These are phyloP conservation scores for Hippoglossus hippoglossus DNA, from an alignment of 2,797 vertebrate species.

Conservation along the genomic window DNA sequence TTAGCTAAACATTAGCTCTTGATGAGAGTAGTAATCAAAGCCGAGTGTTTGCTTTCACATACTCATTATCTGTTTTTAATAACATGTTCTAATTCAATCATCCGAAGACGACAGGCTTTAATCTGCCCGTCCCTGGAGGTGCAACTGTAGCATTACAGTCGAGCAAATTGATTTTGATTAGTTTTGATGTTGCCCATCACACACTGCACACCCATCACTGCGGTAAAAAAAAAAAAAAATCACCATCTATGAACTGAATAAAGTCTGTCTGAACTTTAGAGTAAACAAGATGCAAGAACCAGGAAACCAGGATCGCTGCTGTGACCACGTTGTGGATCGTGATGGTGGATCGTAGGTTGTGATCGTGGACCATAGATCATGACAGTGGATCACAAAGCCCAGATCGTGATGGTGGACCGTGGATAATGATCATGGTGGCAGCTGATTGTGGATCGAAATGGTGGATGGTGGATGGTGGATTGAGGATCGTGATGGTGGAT, in stretches of 20 bases:
- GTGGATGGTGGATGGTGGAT: no score
- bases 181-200: slow-evolving; percentile 55
- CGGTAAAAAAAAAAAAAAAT: neutral
- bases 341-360: no score
- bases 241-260: neutral
- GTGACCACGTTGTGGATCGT: no score
- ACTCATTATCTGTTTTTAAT: slow-evolving; percentile 82
- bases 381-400: no score
- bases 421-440: no score
- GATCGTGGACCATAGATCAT: no score
- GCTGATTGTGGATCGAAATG: no score
- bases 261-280: neutral
- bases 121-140: slow-evolving; percentile 72
- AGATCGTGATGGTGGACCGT: no score
- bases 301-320: no score
- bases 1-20: slow-evolving; percentile 76
- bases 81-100: slow-evolving; percentile 83
- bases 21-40: slow-evolving; percentile 78
- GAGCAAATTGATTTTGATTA: slow-evolving; percentile 76
- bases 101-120: slow-evolving; percentile 68
- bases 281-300: neutral
- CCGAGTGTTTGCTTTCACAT: slow-evolving; percentile 76
- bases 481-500: no score
- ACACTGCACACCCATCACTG: neutral
- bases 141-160: slow-evolving; percentile 67